Base-by-base conservation (phyloP, 2,888 invertebrate species). In the Platynereis dumerilii region DNA sequence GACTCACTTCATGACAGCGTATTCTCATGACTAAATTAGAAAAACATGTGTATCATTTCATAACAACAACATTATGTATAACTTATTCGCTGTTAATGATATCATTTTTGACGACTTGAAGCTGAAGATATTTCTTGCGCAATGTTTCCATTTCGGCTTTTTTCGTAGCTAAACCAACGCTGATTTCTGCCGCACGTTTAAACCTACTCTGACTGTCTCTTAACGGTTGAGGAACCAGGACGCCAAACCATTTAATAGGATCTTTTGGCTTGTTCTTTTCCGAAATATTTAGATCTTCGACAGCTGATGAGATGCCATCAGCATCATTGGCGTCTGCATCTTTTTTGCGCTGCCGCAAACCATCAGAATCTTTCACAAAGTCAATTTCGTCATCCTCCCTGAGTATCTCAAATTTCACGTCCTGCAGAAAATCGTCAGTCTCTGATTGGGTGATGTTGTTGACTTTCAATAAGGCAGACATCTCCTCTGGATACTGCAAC, bases 211-310 rank as follows among this genome's bases (percentile, higher is more conserved):
- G 92, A 0, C 93, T 92, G 72, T 87, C 87, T 75, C 90, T 89
- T 76, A 95, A 85, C 78, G 90, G 90, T 76, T 90, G 90, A 0
- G 94, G 93, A 0, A 93, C 92, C 42, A 95, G 84, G 45, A 93
- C 88, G 15, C 94, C 94, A 86, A 94, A 95, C 93, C 93, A 94
- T 70, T 89, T 89, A 34, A 94, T 80, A 0, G 94, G 93, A 81
- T 94, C 78, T 44, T 69, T 68, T 2, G 15, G 22, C n/a, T 20
- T 58, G 17, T 34, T 39, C 22, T 64, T 60, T 24, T 69, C 68
- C 24, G 67, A 27, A 22, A 58, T 60, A 15, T 24, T 17, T 1
- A 55, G 29, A 20, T 65, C 45, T 28, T 53, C 34, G 12, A 58
- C n/a, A 3, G 59, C 42, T 28, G 52, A 39, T 5, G 28, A 10